These are phyloP conservation scores for Anthoscopus minutus DNA, from an alignment of 2,113 vertebrate species.

Conservation along the genomic window DNA sequence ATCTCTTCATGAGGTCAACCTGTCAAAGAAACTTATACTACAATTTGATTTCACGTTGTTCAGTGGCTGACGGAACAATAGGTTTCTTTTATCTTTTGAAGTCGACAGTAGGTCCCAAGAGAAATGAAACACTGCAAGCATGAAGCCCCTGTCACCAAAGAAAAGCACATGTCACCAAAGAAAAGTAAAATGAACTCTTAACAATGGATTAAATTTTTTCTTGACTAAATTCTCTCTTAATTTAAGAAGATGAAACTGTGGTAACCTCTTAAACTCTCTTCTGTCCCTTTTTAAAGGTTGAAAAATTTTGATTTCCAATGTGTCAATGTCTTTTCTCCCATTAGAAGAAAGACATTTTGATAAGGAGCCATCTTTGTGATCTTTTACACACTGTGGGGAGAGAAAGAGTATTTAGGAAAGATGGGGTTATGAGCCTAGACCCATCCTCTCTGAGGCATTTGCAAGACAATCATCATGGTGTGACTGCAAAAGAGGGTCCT, in stretches of 20 bases:
- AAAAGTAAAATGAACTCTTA: slow-evolving; percentile 40
- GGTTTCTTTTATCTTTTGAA: slow-evolving; percentile 42
- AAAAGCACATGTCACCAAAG: not conserved
- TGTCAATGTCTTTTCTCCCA: not conserved
- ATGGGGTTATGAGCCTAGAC: not conserved
- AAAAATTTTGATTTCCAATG: slow-evolving; percentile 10
- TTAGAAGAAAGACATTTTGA: not conserved
- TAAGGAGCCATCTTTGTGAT: not conserved
- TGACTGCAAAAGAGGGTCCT: not conserved
- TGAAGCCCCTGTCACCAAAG: not conserved
- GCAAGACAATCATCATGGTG: not conserved
- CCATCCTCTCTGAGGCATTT: not conserved
- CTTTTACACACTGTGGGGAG: not conserved
- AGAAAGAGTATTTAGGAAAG: not conserved
- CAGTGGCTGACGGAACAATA: not conserved
- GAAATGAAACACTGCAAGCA: not conserved
- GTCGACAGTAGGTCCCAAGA: not conserved
- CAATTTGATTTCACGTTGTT: not conserved
- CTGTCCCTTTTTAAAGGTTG: not conserved
- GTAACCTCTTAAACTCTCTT: slow-evolving; percentile 10
- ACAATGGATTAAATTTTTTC: slow-evolving; percentile 27
- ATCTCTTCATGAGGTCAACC: not conserved
- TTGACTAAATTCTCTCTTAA: not conserved
- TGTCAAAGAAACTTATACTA: slow-evolving; percentile 9
- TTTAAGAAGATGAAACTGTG: slow-evolving; percentile 9